Evolutionary conservation across 2,888 invertebrate species (phyloP).

Genomic region (Sinodicranocentrus sp.): DNA sequence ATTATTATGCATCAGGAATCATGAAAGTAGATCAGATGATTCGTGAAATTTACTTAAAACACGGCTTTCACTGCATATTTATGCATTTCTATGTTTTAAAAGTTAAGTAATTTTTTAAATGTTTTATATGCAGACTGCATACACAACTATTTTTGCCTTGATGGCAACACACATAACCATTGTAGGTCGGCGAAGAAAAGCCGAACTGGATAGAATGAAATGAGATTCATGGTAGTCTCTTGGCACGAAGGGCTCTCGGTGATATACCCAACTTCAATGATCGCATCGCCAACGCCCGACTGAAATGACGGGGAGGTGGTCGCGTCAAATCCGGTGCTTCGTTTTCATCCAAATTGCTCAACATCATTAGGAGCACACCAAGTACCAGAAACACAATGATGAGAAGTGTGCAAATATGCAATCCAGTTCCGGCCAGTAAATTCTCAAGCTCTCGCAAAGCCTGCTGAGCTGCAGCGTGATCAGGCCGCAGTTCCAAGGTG

Average conservation of each 20-base stretch:
- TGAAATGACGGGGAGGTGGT: constrained; percentile 86
- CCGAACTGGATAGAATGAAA: background rate
- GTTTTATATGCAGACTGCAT: background rate
- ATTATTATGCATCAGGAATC: too few species aligned
- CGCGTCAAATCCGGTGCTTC: constrained; percentile 81
- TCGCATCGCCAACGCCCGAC: constrained; percentile 93
- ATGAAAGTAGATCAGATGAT: constrained; percentile 11
- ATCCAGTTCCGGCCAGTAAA: constrained; percentile 85
- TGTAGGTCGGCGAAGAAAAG: background rate
- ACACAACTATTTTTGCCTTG: background rate
- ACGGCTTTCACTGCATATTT: constrained; percentile 32
- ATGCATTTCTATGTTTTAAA: constrained; percentile 22
- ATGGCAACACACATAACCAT: background rate
- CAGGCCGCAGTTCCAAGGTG: constrained; percentile 90
- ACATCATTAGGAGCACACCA: constrained; percentile 89
- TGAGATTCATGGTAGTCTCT: constrained; percentile 75
- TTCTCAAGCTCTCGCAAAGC: constrained; percentile 91
- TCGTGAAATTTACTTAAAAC: constrained; percentile 17
- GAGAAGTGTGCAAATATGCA: constrained; percentile 91
- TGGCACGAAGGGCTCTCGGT: constrained; percentile 77
- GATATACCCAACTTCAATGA: constrained; percentile 82
- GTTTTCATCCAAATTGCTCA: constrained; percentile 85
- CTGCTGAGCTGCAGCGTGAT: constrained; percentile 88
- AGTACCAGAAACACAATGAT: constrained; percentile 92
- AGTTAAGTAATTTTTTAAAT: constrained; percentile 24